These are phyloP conservation scores for Siphlonurus alternatus DNA, from an alignment of 2,888 invertebrate genomes.

Conservation along the genomic window DNA sequence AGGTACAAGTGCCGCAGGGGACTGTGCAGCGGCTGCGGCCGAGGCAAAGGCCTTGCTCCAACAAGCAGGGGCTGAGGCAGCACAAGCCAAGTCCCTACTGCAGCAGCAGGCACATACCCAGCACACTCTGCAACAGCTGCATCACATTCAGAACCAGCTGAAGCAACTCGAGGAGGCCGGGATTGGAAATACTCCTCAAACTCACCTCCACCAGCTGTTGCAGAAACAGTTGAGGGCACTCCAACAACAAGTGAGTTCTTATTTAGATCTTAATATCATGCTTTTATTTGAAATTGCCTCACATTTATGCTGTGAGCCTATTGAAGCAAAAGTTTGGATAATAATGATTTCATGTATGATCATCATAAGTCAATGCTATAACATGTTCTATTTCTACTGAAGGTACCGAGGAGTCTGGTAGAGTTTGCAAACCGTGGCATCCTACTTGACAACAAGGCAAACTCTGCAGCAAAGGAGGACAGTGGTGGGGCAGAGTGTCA, in stretches of 20 bases:
- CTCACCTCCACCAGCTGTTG: slow-evolving; percentile 23
- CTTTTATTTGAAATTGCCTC: no score
- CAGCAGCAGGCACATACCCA: slow-evolving; percentile 4
- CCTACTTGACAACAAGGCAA: neutral
- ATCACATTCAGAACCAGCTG: slow-evolving; percentile 10
- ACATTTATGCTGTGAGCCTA: no score
- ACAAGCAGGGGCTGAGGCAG: slow-evolving; percentile 16
- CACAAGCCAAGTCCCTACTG: neutral
- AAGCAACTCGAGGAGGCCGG: slow-evolving; percentile 11
- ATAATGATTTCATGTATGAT: no score
- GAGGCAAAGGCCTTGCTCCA: slow-evolving; percentile 21
- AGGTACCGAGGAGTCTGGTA: neutral
- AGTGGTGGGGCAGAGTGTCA: neutral
- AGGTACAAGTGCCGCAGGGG: no score
- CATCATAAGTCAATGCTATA: no score
- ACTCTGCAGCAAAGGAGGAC: neutral
- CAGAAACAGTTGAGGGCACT: slow-evolving; percentile 27
- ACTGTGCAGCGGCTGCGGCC: slow-evolving; percentile 37
- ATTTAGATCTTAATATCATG: no score
- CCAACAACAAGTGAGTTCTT: slow-evolving; percentile 14
- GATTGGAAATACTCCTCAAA: slow-evolving; percentile 5
- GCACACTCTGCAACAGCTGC: slow-evolving; percentile 6
- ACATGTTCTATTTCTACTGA: no score
- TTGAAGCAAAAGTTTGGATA: no score
- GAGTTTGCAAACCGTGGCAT: neutral